Conservation (phyloP, 2,797 vertebrate genomes). For the Cyclura pinguis region DNA sequence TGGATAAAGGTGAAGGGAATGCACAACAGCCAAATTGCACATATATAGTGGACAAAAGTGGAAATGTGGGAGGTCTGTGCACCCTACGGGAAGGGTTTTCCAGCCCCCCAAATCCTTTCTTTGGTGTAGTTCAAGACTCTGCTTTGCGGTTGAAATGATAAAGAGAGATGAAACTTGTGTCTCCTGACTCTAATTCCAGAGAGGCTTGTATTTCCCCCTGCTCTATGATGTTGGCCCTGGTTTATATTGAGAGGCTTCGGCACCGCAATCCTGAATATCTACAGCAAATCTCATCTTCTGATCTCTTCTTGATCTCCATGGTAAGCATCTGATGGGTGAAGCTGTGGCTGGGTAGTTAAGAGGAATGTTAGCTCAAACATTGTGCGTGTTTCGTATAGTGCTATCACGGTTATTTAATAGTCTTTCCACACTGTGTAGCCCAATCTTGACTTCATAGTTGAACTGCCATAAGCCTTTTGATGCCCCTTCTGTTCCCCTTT, state of each 20-base stretch:
- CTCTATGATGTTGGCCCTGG: slow-evolving; percentile 98
- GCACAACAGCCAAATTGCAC: not conserved
- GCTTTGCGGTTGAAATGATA: not conserved
- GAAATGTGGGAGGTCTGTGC: not conserved
- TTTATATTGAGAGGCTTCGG: slow-evolving; percentile 96
- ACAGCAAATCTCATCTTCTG: slow-evolving; percentile 97
- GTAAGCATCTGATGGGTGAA: slow-evolving; percentile 74
- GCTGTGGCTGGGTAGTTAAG: not conserved
- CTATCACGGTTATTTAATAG: not conserved
- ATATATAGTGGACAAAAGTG: not conserved
- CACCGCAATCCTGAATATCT: slow-evolving; percentile 97
- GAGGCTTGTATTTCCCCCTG: slow-evolving; percentile 98
- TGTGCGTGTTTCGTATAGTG: not conserved
- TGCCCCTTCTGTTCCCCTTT: no score
- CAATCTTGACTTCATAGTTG: not conserved
- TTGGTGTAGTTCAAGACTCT: not conserved
- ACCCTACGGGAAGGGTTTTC: not conserved
- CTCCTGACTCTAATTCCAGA: slow-evolving; percentile 72
- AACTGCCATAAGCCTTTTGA: not conserved
- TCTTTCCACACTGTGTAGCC: not conserved
- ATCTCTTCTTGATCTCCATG: slow-evolving; percentile 99
- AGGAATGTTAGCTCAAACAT: not conserved
- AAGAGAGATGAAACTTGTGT: not conserved
- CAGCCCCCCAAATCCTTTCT: not conserved
- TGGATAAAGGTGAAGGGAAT: not conserved